phyloP scores from a whole-genome alignment of 2,797 vertebrate species.

The Eutrigla gurnardus region DNA sequence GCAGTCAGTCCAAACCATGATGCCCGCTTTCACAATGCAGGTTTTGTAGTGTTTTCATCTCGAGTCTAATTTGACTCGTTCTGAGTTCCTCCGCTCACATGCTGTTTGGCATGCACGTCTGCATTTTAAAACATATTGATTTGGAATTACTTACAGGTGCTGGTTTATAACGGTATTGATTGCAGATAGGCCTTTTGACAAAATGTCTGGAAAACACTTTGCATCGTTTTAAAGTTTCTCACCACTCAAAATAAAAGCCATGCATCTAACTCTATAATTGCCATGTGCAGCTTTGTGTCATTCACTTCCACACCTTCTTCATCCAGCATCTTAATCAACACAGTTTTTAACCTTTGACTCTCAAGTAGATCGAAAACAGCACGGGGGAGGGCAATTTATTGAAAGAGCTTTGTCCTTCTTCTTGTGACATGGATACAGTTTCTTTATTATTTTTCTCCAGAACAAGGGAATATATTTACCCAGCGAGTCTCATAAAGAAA shows the following conservation, averaged over 20 bases:
- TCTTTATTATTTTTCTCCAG: slow-evolving; percentile 60
- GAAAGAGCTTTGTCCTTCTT: slow-evolving; percentile 26
- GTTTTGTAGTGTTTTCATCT: slow-evolving; percentile 24
- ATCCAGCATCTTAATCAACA: slow-evolving; percentile 36
- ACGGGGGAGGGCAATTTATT: neutral
- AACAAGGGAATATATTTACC: slow-evolving; percentile 65
- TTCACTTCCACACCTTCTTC: slow-evolving; percentile 26
- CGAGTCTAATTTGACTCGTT: slow-evolving; percentile 42
- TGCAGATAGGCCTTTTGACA: slow-evolving; percentile 54
- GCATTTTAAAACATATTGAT: slow-evolving; percentile 67
- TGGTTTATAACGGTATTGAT: slow-evolving; percentile 56
- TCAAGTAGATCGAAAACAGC: neutral
- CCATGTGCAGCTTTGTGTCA: slow-evolving; percentile 14
- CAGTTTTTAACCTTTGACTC: slow-evolving; percentile 33
- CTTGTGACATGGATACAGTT: slow-evolving; percentile 62
- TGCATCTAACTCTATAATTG: slow-evolving; percentile 34
- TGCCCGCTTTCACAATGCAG: neutral
- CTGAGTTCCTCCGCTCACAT: slow-evolving; percentile 21
- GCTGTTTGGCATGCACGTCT: slow-evolving; percentile 39
- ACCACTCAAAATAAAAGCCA: slow-evolving; percentile 19
- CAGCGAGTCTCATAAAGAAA: slow-evolving; percentile 67
- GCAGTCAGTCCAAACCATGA: slow-evolving; percentile 19
- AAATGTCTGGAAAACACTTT: slow-evolving; percentile 61
- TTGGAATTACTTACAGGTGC: slow-evolving; percentile 63
- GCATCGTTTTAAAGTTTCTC: slow-evolving; percentile 60